phyloP scores from a whole-genome alignment of 1,140 invertebrate species.

The Rhyacophila brunnea region DNA sequence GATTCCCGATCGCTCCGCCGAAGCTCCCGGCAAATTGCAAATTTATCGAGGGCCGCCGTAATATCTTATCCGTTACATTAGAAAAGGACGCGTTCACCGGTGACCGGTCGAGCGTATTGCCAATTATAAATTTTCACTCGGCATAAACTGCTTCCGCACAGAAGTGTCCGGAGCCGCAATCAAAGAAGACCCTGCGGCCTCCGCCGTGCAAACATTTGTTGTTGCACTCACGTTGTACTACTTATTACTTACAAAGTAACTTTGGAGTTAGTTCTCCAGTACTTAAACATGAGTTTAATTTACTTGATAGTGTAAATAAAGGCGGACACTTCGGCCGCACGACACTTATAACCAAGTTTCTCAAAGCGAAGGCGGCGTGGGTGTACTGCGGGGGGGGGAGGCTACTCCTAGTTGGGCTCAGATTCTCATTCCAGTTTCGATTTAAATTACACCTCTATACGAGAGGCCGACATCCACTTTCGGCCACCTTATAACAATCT shows the following conservation, averaged over 20 bases:
- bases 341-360: slow-evolving; percentile 35
- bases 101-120: slow-evolving; percentile 4
- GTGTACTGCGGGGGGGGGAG: too few relatives aligned
- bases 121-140: slow-evolving; percentile 23
- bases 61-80: slow-evolving; percentile 19
- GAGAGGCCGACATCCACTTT: slow-evolving; percentile 11
- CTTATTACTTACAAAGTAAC: slow-evolving; percentile 57
- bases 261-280: slow-evolving; percentile 52
- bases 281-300: slow-evolving; percentile 57
- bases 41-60: slow-evolving; percentile 23
- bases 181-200: neutral
- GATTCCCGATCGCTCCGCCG: slow-evolving; percentile 5
- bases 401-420: neutral
- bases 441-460: slow-evolving; percentile 23
- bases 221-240: slow-evolving; percentile 54
- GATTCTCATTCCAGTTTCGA: neutral
- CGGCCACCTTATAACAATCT: slow-evolving; percentile 28
- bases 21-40: slow-evolving; percentile 27
- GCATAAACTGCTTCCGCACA: neutral
- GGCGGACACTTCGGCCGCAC: slow-evolving; percentile 43
- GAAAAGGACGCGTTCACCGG: slow-evolving; percentile 10
- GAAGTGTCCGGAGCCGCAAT: slow-evolving; percentile 6
- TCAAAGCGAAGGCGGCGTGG: slow-evolving; percentile 13
- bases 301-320: slow-evolving; percentile 59
- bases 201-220: slow-evolving; percentile 47